Percentiles rank a stretch among this genome's conserved stretches.
These are phyloP conservation scores for Sinonovacula constricta DNA, from an alignment of 1,140 invertebrate species.

Conservation along the genomic window DNA sequence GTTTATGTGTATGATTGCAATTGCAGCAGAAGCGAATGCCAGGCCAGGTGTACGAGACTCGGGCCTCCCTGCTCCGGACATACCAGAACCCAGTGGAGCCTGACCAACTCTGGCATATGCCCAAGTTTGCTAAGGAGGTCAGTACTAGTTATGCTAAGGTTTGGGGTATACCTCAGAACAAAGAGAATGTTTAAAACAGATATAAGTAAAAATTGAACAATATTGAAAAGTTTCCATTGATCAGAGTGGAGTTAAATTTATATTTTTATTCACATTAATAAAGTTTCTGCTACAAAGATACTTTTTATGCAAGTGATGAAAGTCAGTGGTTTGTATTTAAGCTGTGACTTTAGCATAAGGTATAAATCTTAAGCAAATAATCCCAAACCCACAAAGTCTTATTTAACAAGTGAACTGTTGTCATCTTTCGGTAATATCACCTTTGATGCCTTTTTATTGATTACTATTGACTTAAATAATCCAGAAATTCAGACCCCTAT, in stretches of 20 bases:
- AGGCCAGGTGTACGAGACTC: constrained; percentile 69
- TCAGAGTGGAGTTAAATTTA: background rate
- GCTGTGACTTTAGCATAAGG: too few species aligned
- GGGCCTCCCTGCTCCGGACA: constrained; percentile 70
- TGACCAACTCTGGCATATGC: constrained; percentile 73
- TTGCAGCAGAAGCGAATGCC: constrained; percentile 57
- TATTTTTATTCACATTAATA: background rate
- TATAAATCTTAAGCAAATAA: too few species aligned
- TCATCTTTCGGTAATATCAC: too few species aligned
- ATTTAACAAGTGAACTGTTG: too few species aligned
- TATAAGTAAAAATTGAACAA: background rate
- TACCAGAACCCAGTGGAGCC: constrained; percentile 75
- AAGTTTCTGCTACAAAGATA: too few species aligned
- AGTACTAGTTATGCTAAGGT: constrained; percentile 39
- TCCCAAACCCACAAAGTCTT: too few species aligned
- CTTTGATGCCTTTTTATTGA: too few species aligned
- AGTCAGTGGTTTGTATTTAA: too few species aligned
- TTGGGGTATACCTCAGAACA: background rate
- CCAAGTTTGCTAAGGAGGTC: constrained; percentile 72
- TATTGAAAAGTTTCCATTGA: background rate
- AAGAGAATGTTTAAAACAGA: background rate
- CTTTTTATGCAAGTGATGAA: too few species aligned
- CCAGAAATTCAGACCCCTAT: too few species aligned
- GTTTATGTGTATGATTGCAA: too few species aligned
- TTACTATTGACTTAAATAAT: too few species aligned